Base-by-base conservation (phyloP, 2,888 invertebrate species). In the Rugalucina vietnamica region DNA sequence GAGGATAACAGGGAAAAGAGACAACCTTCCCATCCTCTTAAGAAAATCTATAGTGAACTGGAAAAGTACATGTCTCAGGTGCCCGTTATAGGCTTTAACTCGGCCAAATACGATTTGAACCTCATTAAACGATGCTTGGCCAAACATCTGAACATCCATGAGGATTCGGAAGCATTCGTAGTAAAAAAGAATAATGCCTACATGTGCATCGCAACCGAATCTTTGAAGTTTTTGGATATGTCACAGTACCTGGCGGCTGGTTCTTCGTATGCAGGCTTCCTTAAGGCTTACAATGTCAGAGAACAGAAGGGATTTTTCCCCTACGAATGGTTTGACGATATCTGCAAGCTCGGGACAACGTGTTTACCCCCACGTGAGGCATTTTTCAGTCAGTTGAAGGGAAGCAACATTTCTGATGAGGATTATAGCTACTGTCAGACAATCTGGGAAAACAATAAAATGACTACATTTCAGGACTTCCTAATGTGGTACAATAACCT, bases 401-500 rank as follows among this genome's bases (percentile, higher is more conserved):
- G 37, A n/a, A 54, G 14, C 50, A 76, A 81, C 54, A 81, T 81
- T 34, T 34, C 75, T 0, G 21, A 75, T 4, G 70, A 65, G 24
- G 81, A 81, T 3, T 81, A 76, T 21, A 49, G 2, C 0, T 76
- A 34, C n/a, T 81, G 81, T 54, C 76, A 76, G 39, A 54, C 72
- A 39, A 70, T 90, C 12, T 89, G 90, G 88, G 69, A 49, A 14
- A 65, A 85, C n/a, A 54, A 82, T 18, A 27, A 76, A 29, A 90
- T 90, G 89, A 60, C 39, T 0, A 85, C 79, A 0, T 80, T 88
- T 37, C 27, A 60, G 34, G 88, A 90, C 65, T 89, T 88, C 49
- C 79, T 90, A 1, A 76, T 73, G 3, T 91, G 88, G 85, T 89
- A 90, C 49, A 90, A 89, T 73, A 88, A 88, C 74, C 57, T 82